A percentile compares a stretch with the other conserved stretches of the same genome.
Evolutionary conservation across 2,888 invertebrate species (phyloP).

Genomic region (Platycheirus rosarum): DNA sequence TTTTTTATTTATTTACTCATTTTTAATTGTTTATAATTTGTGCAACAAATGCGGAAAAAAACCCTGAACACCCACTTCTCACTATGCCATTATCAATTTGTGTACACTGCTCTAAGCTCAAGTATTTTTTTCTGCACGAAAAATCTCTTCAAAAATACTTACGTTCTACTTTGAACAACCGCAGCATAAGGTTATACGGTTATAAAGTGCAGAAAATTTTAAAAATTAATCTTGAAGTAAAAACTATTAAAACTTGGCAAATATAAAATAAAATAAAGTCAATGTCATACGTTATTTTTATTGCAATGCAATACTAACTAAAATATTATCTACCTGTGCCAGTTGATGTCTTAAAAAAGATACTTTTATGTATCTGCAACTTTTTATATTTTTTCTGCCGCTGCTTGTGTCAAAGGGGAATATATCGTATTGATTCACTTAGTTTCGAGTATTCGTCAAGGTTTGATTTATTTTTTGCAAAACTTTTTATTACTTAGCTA

Average conservation of each 20-base stretch:
- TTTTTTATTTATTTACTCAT: conserved; percentile 3
- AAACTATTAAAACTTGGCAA: conserved; percentile 1
- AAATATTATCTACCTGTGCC: conserved; percentile 23
- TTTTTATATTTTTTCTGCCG: conserved; percentile 41
- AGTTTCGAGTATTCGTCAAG: conserved; percentile 67
- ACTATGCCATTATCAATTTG: neutral
- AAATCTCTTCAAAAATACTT: conserved; percentile 2
- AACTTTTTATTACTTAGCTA: conserved; percentile 11
- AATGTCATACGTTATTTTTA: conserved; percentile 10
- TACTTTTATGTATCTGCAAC: neutral
- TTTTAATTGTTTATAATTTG: conserved; percentile 11
- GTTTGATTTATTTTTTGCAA: conserved; percentile 42
- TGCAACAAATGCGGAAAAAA: neutral
- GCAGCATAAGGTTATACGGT: conserved; percentile 3
- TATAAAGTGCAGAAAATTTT: conserved; percentile 1
- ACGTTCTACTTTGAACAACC: conserved; percentile 1
- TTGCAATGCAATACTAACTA: conserved; percentile 1
- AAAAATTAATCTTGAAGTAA: neutral
- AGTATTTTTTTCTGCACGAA: conserved; percentile 7
- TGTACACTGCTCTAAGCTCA: conserved; percentile 49
- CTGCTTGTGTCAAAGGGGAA: conserved; percentile 59
- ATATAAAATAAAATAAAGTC: conserved; percentile 12
- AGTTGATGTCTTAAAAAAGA: neutral
- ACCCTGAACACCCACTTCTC: conserved; percentile 21
- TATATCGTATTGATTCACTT: conserved; percentile 56